These are phyloP conservation scores for Chaitophorus viminalis DNA, from an alignment of 2,888 invertebrate genomes.

Conservation along the genomic window DNA sequence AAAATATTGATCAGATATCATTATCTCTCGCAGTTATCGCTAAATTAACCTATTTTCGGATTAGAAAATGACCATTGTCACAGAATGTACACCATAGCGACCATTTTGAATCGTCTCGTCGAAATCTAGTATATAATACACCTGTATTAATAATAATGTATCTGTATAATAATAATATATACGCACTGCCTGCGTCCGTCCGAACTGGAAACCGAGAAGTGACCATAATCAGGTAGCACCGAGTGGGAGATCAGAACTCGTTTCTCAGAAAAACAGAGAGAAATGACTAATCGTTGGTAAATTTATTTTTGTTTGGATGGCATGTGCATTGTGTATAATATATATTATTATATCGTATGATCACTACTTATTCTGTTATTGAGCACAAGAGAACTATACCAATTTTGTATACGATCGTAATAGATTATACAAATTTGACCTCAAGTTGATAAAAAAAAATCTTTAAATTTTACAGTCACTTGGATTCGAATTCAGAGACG, in stretches of 20 bases:
- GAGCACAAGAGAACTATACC: not conserved
- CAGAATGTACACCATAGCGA: not conserved
- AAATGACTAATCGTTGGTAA: conserved; percentile 4
- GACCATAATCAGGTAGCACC: conserved; percentile 9
- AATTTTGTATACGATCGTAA: not conserved
- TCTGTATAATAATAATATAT: too few relatives aligned
- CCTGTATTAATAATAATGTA: too few relatives aligned
- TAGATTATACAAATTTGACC: not conserved
- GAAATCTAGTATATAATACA: not conserved
- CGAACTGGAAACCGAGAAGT: not conserved
- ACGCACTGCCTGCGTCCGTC: not conserved
- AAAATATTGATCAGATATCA: not conserved
- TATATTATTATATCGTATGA: not conserved
- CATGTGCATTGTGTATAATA: not conserved
- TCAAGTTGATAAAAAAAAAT: not conserved
- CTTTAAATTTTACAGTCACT: not conserved
- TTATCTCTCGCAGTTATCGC: not conserved
- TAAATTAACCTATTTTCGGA: conserved; percentile 1
- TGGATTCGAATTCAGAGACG: not conserved
- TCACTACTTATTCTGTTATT: not conserved
- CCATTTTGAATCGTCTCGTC: not conserved
- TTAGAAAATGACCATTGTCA: conserved; percentile 10
- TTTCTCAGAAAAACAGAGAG: not conserved
- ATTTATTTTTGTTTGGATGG: not conserved
- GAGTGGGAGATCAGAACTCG: conserved; percentile 20